phyloP scores from a whole-genome alignment of 1,140 invertebrate genomes.

The Chrysomallon squamiferum region DNA sequence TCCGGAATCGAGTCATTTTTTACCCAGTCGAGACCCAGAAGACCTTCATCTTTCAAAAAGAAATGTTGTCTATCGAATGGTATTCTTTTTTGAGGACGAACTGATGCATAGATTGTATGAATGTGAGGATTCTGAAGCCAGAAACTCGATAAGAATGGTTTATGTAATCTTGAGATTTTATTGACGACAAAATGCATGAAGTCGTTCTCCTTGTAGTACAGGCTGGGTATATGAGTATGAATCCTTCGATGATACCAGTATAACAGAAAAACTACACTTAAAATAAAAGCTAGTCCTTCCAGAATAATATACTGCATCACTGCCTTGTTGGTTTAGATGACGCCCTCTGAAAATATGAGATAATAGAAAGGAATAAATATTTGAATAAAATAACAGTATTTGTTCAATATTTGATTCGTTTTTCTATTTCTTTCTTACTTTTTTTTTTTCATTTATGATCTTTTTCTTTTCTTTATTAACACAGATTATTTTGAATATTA shows the following conservation, averaged over 20 bases:
- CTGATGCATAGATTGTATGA: conserved; percentile 19
- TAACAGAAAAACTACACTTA: no score
- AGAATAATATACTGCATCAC: no score
- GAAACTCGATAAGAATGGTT: neutral
- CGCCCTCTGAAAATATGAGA: no score
- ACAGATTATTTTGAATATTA: no score
- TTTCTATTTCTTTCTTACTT: no score
- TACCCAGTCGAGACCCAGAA: conserved; percentile 34
- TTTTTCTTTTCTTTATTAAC: no score
- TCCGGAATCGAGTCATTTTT: neutral
- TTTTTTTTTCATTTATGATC: no score
- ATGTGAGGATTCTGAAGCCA: conserved; percentile 17
- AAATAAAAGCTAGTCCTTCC: no score
- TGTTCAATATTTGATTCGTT: no score
- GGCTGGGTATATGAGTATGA: neutral
- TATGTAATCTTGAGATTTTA: neutral
- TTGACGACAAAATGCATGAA: neutral
- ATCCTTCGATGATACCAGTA: neutral
- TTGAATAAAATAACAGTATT: no score
- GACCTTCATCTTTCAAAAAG: conserved; percentile 29
- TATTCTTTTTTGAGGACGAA: neutral
- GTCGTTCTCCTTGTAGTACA: neutral
- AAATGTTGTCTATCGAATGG: conserved; percentile 16
- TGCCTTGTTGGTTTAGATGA: no score
- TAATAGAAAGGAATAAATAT: no score